Percentiles rank a stretch among this genome's conserved stretches.
These are phyloP conservation scores for Meriones unguiculatus DNA, from an alignment of 2,113 vertebrate genomes.

Conservation along the genomic window DNA sequence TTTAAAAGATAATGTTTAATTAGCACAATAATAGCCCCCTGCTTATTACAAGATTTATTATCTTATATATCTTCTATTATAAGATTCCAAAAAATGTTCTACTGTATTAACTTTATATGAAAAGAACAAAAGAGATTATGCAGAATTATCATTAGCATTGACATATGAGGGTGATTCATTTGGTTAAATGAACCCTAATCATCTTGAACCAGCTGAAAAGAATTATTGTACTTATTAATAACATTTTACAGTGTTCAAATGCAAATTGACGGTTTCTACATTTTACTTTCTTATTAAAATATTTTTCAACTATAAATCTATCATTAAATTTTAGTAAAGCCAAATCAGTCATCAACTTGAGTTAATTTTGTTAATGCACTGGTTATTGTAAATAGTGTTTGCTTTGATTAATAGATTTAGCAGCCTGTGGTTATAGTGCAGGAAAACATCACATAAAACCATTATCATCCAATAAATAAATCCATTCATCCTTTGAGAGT, in stretches of 20 bases:
- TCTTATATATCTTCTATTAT: constrained; percentile 32
- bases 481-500: neutral
- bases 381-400: neutral
- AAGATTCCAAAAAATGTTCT: constrained; percentile 38
- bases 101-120: constrained; percentile 57
- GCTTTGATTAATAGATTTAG: constrained; percentile 37
- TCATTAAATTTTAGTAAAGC: neutral
- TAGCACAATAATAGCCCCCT: constrained; percentile 35
- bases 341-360: constrained; percentile 38
- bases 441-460: neutral
- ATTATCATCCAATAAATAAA: constrained; percentile 30
- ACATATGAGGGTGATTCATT: constrained; percentile 66
- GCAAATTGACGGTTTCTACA: constrained; percentile 47
- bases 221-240: constrained; percentile 37
- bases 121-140: constrained; percentile 41
- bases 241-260: constrained; percentile 51
- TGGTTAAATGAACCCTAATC: constrained; percentile 65
- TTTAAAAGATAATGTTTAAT: constrained; percentile 25
- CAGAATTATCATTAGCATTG: constrained; percentile 62
- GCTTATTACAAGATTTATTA: constrained; percentile 60
- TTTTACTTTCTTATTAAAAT: constrained; percentile 55
- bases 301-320: constrained; percentile 30
- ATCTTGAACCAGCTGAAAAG: constrained; percentile 40
- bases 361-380: constrained; percentile 35
- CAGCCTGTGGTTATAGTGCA: neutral